Percentiles rank a stretch among this genome's conserved stretches.
These are phyloP conservation scores for Myathropa florea DNA, from an alignment of 2,888 invertebrate genomes.

Conservation along the genomic window DNA sequence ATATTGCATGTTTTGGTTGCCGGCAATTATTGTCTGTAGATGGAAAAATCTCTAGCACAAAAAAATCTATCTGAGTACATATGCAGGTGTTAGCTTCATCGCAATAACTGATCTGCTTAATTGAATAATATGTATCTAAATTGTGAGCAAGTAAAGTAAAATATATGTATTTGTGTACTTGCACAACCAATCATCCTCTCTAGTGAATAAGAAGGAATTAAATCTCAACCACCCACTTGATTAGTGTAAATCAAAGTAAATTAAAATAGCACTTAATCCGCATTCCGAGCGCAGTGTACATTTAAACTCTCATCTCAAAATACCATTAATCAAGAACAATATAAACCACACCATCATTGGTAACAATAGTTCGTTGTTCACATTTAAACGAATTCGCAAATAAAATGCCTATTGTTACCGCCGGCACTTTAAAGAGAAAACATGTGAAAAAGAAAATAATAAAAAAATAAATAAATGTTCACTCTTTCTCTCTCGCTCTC, in stretches of 20 bases:
- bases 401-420: slow-evolving; percentile 37
- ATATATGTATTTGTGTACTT: not conserved
- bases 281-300: slow-evolving; percentile 34
- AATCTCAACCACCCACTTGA: slow-evolving; percentile 63
- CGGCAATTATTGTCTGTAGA: no score
- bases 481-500: not conserved
- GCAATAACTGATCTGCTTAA: not conserved
- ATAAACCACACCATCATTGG: slow-evolving; percentile 43
- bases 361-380: slow-evolving; percentile 13
- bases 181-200: slow-evolving; percentile 24
- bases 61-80: no score
- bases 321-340: slow-evolving; percentile 64
- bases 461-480: not conserved
- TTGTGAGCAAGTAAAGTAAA: not conserved
- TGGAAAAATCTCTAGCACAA: no score
- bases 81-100: no score
- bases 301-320: slow-evolving; percentile 61
- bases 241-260: slow-evolving; percentile 67
- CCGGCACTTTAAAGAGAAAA: slow-evolving; percentile 34
- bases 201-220: slow-evolving; percentile 44
- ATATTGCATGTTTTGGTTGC: no score
- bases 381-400: slow-evolving; percentile 24
- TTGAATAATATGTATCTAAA: not conserved
- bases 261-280: slow-evolving; percentile 53
- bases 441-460: slow-evolving; percentile 1